Evolutionary conservation across 1,140 invertebrate species (phyloP), one percentile per base, ranked within the genome.

Genomic region (Anastatus disparis): DNA sequence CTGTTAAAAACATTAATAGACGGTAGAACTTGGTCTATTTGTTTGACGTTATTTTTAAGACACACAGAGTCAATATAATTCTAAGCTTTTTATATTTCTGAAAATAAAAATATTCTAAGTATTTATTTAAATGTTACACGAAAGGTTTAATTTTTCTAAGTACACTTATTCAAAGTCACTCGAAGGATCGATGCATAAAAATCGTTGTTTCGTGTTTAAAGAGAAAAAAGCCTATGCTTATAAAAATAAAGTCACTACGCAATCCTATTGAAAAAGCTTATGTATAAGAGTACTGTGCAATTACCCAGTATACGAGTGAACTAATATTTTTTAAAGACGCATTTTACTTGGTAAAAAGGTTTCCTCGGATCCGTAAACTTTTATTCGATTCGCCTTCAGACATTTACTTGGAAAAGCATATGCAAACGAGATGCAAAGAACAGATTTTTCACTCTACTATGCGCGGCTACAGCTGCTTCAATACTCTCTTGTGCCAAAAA

Each of bases 321-420:
- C 48, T 26, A 40, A 64, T 64, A 40, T 64, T 53, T 53, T 40
- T 64, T 48, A 50, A 63, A 63, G 44, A 63, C 44, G 20, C 59
- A 53, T 27, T 29, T n/a, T 65, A 55, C 63, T 17, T 22, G 24
- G 63, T 66, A 66, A 66, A 44, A 65, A 56, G 63, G 24, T 44
- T 66, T 66, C n/a, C 63, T 66, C 31, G 63, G 52, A 66, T 56
- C 38, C 52, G 56, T 66, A 44, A 66, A 66, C 26, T 56, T 40
- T 66, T 46, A 66, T 66, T 66, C 50, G 38, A 31, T 31, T 15
- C 13, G 15, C 52, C 40, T 27, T 50, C 44, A 15, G 46, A 2
- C 46, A 9, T n/a, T 52, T 66, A 66, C 63, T 24, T 15, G 38
- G 63, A 66, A 66, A 56, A 38, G 9, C 56, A 26, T 26, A 38